These are phyloP conservation scores for Sinocyclocheilus anophthalmus DNA, from an alignment of 2,113 vertebrate species.

Conservation along the genomic window DNA sequence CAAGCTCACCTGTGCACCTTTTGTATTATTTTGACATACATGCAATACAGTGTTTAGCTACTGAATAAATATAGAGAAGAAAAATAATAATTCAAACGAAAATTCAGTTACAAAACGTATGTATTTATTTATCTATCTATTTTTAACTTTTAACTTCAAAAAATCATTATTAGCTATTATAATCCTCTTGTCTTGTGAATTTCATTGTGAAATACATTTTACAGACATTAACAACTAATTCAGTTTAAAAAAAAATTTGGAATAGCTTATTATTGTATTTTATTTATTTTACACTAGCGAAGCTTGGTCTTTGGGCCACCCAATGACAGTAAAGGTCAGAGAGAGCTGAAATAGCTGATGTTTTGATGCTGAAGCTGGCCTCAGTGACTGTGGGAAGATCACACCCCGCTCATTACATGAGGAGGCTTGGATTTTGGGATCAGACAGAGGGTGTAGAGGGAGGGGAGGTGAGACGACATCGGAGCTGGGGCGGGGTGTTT, in stretches of 20 bases:
- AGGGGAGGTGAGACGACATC: background rate
- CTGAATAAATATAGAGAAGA: too few species aligned
- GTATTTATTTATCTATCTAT: background rate
- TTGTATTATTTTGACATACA: background rate
- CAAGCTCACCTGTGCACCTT: background rate
- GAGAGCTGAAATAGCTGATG: conserved; percentile 8
- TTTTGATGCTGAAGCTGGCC: conserved; percentile 38
- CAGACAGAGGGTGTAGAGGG: conserved; percentile 14
- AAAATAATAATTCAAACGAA: background rate
- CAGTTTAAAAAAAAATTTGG: background rate
- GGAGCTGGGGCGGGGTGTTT: background rate
- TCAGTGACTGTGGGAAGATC: conserved; percentile 59
- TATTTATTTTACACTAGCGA: background rate
- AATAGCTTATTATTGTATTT: background rate
- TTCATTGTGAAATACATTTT: background rate
- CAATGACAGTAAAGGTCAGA: background rate
- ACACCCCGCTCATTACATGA: conserved; percentile 55
- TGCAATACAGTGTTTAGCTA: too few species aligned
- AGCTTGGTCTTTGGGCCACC: background rate
- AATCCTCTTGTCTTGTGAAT: background rate
- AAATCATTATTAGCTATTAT: background rate
- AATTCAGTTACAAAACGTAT: background rate
- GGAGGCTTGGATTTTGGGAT: conserved; percentile 51
- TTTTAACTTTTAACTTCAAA: too few species aligned
- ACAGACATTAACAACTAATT: background rate